Percentiles rank a stretch among this genome's conserved stretches.
Conservation (phyloP, 2,888 invertebrate genomes). For the Lacanobia oleracea region DNA sequence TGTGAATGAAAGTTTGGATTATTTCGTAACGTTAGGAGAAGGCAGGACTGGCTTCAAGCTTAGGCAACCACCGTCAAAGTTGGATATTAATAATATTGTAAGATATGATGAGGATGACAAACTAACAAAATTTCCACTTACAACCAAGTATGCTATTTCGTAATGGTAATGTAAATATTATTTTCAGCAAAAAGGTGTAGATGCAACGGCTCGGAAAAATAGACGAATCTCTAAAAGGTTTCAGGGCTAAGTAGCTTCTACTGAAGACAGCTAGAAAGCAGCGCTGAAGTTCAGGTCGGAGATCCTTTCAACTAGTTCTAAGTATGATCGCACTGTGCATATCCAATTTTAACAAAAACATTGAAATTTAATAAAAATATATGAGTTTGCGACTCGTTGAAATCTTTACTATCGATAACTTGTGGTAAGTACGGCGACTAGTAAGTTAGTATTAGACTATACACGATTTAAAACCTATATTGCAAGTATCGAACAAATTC, state of each 20-base stretch:
- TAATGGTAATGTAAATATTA: neutral
- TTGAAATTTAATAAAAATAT: too few relatives aligned
- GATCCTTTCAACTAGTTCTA: neutral
- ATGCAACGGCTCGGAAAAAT: neutral
- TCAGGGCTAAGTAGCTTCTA: neutral
- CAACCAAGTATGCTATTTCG: neutral
- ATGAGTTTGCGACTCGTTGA: neutral
- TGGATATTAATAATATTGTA: neutral
- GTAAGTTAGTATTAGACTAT: neutral
- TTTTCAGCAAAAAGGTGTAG: neutral
- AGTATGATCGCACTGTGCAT: neutral
- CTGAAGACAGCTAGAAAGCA: too few relatives aligned
- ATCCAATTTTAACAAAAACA: neutral
- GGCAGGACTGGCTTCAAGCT: neutral
- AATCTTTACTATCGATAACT: neutral
- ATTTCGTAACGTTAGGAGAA: neutral
- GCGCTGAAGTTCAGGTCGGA: too few relatives aligned
- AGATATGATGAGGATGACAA: too few relatives aligned
- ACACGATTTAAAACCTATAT: neutral
- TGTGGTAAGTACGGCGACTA: neutral
- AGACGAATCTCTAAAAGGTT: neutral
- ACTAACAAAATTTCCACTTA: too few relatives aligned
- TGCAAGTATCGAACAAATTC: conserved; percentile 7
- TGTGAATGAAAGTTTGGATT: too few relatives aligned
- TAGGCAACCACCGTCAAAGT: neutral